Percentiles rank a stretch among this genome's conserved stretches.
These are phyloP conservation scores for Chrysocyon brachyurus DNA, from an alignment of 2,797 vertebrate species.

Conservation along the genomic window DNA sequence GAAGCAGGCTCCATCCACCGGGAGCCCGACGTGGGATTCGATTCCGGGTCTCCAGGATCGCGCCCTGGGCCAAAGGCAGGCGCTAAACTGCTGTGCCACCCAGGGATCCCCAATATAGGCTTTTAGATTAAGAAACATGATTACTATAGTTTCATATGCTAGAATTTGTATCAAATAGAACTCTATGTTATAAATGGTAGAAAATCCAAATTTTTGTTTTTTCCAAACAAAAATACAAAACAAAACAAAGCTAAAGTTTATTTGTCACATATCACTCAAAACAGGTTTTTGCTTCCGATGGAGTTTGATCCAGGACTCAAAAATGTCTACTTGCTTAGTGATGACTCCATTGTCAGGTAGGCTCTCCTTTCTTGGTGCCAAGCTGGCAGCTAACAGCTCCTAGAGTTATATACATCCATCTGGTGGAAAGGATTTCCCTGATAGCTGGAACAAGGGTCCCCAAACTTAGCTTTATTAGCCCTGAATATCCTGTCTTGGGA, in stretches of 20 bases:
- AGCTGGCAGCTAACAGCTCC: background rate
- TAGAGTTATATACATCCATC: background rate
- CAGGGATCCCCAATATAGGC: background rate
- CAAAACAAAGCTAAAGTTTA: background rate
- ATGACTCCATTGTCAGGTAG: background rate
- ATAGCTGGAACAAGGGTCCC: background rate
- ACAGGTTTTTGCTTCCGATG: background rate
- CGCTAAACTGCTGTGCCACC: too few species aligned
- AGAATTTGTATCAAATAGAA: background rate
- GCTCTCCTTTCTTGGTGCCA: background rate
- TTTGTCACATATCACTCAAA: background rate
- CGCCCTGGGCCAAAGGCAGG: too few species aligned
- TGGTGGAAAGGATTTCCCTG: background rate
- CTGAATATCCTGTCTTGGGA: background rate
- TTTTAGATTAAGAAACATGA: background rate
- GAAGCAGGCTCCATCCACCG: too few species aligned
- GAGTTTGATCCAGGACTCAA: conserved; percentile 9
- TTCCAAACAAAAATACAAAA: background rate
- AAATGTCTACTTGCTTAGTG: background rate
- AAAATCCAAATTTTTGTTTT: background rate
- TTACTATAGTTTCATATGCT: background rate
- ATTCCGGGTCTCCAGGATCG: too few species aligned
- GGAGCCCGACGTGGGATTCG: too few species aligned
- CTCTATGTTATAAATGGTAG: background rate
- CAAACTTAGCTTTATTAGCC: background rate